These are phyloP conservation scores for Meloe dianella DNA, from an alignment of 2,888 invertebrate species.

Conservation along the genomic window DNA sequence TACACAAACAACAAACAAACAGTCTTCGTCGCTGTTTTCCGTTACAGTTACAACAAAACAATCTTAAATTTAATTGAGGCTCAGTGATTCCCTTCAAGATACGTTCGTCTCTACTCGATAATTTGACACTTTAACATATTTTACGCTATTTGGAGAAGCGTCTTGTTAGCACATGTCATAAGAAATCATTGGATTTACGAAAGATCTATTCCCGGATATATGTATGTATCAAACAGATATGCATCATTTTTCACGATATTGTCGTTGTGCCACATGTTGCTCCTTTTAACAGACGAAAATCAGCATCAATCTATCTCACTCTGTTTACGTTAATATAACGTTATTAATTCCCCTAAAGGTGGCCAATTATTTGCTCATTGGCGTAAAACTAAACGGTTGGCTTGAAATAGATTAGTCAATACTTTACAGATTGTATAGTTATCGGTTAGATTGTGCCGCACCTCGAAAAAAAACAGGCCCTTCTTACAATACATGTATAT, in stretches of 20 bases:
- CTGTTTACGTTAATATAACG: constrained; percentile 35
- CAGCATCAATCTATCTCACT: background rate
- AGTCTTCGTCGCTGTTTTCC: background rate
- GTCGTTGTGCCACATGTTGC: background rate
- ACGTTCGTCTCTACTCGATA: background rate
- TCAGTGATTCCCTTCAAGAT: background rate
- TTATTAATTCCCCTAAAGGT: constrained; percentile 54
- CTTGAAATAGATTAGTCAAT: constrained; percentile 54
- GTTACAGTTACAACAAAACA: background rate
- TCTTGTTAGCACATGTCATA: background rate
- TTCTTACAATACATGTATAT: no score
- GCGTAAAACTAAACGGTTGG: constrained; percentile 52
- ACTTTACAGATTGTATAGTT: constrained; percentile 40
- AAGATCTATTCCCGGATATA: background rate
- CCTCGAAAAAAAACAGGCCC: background rate
- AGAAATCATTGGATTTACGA: background rate
- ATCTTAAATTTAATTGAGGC: background rate
- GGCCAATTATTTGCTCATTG: constrained; percentile 56
- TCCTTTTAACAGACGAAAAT: background rate
- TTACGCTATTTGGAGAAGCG: background rate
- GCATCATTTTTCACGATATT: background rate
- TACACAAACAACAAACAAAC: background rate
- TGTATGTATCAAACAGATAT: background rate
- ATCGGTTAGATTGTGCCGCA: constrained; percentile 31
- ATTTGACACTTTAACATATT: background rate